Evolutionary conservation across 2,888 invertebrate genomes (phyloP).

Genomic region (Tolmerus cingulatus): DNA sequence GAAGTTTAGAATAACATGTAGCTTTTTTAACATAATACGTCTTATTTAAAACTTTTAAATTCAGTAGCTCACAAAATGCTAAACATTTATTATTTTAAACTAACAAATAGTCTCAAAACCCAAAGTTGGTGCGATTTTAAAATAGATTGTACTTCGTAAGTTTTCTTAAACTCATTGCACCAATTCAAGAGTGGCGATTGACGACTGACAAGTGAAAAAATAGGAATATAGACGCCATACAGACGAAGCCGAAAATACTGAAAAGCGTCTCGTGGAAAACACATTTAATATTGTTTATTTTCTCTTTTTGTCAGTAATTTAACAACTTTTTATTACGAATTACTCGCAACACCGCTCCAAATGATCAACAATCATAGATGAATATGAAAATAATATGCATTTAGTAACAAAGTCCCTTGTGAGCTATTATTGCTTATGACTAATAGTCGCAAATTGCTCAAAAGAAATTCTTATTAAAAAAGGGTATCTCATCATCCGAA

Average conservation of each 20-base stretch:
- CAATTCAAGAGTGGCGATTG: neutral
- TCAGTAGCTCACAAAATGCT: no score
- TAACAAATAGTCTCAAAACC: neutral
- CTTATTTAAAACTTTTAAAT: neutral
- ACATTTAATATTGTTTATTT: neutral
- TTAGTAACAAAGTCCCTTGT: neutral
- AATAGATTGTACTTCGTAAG: neutral
- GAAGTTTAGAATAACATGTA: no score
- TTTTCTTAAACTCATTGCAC: neutral
- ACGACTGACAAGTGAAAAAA: neutral
- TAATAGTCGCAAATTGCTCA: neutral
- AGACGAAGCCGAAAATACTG: neutral
- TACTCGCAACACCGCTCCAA: neutral
- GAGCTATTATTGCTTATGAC: neutral
- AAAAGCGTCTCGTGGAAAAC: no score
- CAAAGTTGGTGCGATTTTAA: neutral
- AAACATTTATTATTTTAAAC: neutral
- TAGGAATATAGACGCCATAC: neutral
- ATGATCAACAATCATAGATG: neutral
- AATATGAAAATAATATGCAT: neutral
- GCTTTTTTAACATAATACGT: no score
- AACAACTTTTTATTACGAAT: neutral
- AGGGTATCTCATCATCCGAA: neutral
- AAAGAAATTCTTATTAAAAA: neutral
- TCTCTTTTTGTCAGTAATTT: neutral